Conservation (phyloP, 2,888 invertebrate species). For the Chironomus riparius region DNA sequence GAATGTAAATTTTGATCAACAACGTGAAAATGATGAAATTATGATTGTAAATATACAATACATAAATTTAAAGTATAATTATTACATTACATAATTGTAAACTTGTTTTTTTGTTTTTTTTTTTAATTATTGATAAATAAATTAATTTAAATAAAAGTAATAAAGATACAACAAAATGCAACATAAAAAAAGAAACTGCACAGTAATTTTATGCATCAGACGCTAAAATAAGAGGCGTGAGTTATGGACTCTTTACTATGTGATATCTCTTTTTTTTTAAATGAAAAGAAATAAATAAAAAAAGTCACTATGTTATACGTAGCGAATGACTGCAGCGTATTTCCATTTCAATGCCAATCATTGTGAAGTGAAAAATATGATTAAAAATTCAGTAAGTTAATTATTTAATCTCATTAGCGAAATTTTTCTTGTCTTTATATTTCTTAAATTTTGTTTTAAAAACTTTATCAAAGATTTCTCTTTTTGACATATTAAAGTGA, state of each 20-base stretch:
- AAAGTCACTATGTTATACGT: no score
- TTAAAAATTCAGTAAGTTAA: no score
- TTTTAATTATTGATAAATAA: background rate
- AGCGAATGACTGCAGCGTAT: no score
- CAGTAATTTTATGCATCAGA: conserved; percentile 6
- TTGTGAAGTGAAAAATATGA: no score
- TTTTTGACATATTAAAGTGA: no score
- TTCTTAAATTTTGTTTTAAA: no score
- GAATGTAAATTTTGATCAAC: background rate
- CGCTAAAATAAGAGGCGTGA: conserved; percentile 23
- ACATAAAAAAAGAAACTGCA: background rate
- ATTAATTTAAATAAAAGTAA: background rate
- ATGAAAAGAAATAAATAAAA: no score
- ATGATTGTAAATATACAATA: background rate
- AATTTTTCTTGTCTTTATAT: no score
- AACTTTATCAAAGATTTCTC: no score
- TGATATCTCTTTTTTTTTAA: conserved; percentile 20
- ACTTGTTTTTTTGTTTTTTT: background rate
- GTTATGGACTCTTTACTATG: conserved; percentile 27
- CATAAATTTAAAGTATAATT: background rate
- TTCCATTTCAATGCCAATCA: no score
- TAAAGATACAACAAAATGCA: background rate
- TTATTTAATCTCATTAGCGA: no score
- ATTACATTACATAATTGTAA: background rate
- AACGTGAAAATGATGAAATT: background rate